Evolutionary conservation across 2,888 invertebrate genomes (phyloP).

Genomic region (Pristionchus fissidentatus): DNA sequence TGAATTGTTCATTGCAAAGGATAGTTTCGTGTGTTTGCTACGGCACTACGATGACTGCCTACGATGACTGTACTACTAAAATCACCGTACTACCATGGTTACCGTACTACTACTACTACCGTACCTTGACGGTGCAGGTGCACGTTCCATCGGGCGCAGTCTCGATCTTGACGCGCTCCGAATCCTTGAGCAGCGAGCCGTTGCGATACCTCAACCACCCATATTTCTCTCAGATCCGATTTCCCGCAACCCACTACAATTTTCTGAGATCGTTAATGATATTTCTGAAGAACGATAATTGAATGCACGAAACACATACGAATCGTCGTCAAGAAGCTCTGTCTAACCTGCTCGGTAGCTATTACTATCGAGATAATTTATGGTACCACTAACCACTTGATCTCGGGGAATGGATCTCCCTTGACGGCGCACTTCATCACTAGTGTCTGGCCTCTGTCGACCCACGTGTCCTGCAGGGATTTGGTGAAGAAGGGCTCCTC

Average conservation of each 20-base stretch:
- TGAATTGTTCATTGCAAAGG: too few species aligned
- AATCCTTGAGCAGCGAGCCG: slow-evolving; percentile 70
- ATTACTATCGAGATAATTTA: too few species aligned
- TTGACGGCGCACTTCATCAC: slow-evolving; percentile 80
- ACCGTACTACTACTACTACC: not conserved
- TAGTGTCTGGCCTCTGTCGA: slow-evolving; percentile 72
- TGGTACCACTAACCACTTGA: slow-evolving; percentile 85
- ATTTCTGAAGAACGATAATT: not conserved
- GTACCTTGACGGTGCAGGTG: slow-evolving; percentile 63
- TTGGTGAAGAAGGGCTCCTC: slow-evolving; percentile 74
- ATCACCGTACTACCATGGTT: too few species aligned
- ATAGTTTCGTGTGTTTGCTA: too few species aligned
- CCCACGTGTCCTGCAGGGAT: slow-evolving; percentile 71
- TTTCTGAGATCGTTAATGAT: not conserved
- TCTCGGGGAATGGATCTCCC: slow-evolving; percentile 92
- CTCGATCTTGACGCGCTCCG: slow-evolving; percentile 65
- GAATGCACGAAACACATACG: not conserved
- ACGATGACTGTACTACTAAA: too few species aligned
- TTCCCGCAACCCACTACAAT: too few species aligned
- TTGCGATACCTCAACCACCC: slow-evolving; percentile 67
- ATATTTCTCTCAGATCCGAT: not conserved
- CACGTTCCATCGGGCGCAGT: slow-evolving; percentile 68
- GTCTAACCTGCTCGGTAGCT: not conserved
- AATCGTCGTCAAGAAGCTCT: not conserved
- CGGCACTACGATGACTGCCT: too few species aligned